Conservation (phyloP, 1,140 invertebrate species). For the Zophobas morio region DNA sequence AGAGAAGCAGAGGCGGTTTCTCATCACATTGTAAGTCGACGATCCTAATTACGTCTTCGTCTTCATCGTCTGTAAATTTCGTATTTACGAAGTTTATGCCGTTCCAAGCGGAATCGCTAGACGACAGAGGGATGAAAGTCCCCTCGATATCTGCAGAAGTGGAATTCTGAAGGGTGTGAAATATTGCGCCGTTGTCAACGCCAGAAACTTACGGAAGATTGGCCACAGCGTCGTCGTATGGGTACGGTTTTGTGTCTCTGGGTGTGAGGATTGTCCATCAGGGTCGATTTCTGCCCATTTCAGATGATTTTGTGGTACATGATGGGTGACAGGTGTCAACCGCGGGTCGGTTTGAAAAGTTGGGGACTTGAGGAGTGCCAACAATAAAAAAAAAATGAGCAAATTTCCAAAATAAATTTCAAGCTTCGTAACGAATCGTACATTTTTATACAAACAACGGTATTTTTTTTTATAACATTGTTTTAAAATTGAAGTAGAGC, state of each 20-base stretch:
- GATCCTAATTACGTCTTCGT: constrained; percentile 13
- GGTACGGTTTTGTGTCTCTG: neutral
- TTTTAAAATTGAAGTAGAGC: too few relatives aligned
- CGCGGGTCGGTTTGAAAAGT: too few relatives aligned
- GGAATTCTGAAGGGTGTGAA: neutral
- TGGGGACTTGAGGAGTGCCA: too few relatives aligned
- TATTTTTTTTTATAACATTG: too few relatives aligned
- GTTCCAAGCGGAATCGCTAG: neutral
- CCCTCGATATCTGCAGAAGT: constrained; percentile 8
- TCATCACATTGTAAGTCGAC: constrained; percentile 11
- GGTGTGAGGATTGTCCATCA: constrained; percentile 18
- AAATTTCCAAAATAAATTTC: too few relatives aligned
- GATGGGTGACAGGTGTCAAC: too few relatives aligned
- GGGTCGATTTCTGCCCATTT: neutral
- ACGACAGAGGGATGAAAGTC: constrained; percentile 7
- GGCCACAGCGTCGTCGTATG: constrained; percentile 4
- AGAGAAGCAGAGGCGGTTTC: constrained; percentile 25
- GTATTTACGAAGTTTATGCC: constrained; percentile 8
- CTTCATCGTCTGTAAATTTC: constrained; percentile 17
- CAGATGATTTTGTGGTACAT: too few relatives aligned
- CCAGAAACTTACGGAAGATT: neutral
- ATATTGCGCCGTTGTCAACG: neutral
- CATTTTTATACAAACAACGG: too few relatives aligned
- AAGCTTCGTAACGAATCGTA: too few relatives aligned
- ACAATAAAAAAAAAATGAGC: too few relatives aligned